These are phyloP conservation scores for Platalea minor DNA, from an alignment of 2,797 vertebrate species.

Conservation along the genomic window DNA sequence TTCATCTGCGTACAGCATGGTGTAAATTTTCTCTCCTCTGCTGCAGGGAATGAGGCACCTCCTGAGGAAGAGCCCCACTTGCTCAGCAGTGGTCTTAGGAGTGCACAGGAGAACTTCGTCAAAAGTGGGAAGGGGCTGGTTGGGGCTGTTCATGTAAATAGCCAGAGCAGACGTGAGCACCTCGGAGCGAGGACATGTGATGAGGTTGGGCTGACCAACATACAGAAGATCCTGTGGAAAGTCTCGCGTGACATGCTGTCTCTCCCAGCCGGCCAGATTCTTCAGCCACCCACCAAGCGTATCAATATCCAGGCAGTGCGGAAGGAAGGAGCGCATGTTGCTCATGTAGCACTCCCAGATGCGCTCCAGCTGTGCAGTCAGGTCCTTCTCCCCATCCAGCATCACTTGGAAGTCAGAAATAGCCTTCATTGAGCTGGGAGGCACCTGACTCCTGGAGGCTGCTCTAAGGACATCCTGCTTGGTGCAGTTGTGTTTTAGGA, in stretches of 20 bases:
- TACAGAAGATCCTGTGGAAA: slow-evolving; percentile 78
- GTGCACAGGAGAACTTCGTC: slow-evolving; percentile 94
- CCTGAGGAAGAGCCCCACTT: slow-evolving; percentile 89
- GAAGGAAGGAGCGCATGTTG: slow-evolving; percentile 79
- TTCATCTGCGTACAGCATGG: slow-evolving; percentile 86
- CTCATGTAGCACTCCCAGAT: slow-evolving; percentile 85
- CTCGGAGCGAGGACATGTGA: slow-evolving; percentile 83
- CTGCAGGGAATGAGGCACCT: slow-evolving; percentile 82
- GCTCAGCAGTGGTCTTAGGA: slow-evolving; percentile 82
- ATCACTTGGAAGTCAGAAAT: not conserved
- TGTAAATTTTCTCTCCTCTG: slow-evolving; percentile 81
- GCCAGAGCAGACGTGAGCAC: slow-evolving; percentile 85
- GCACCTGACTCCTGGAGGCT: not conserved
- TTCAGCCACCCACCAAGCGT: slow-evolving; percentile 82
- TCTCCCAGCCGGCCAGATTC: slow-evolving; percentile 35
- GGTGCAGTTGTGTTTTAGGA: slow-evolving; percentile 81
- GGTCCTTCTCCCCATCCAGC: not conserved
- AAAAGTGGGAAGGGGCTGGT: slow-evolving; percentile 83
- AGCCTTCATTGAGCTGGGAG: not conserved
- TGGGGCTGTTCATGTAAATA: slow-evolving; percentile 84
- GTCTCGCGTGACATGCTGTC: slow-evolving; percentile 56
- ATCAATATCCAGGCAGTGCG: slow-evolving; percentile 80
- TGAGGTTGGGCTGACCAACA: slow-evolving; percentile 85
- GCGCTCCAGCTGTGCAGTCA: slow-evolving; percentile 27
- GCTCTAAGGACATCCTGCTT: slow-evolving; percentile 65